These are phyloP conservation scores for Cheilosia vulpina DNA, from an alignment of 2,888 invertebrate genomes.

Conservation along the genomic window DNA sequence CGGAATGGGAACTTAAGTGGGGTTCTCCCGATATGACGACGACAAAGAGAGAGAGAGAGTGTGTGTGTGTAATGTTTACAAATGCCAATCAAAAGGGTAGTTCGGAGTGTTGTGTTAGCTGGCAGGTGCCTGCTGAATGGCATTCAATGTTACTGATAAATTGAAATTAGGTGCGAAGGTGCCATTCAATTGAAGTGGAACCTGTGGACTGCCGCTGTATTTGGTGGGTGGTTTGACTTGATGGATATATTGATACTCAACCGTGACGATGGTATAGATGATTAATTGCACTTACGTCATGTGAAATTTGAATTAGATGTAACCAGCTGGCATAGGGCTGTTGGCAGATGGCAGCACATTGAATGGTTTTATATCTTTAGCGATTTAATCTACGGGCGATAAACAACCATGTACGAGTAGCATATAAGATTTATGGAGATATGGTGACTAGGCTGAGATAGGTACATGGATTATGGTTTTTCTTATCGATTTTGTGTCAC, in stretches of 20 bases:
- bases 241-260: conserved; percentile 45
- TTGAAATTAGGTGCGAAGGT: conserved; percentile 71
- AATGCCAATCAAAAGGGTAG: background rate
- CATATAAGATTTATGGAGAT: background rate
- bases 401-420: background rate
- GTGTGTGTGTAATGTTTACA: background rate
- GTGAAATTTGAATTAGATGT: conserved; percentile 32
- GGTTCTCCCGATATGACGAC: conserved; percentile 24
- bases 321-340: conserved; percentile 16
- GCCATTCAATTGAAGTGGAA: conserved; percentile 61
- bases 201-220: conserved; percentile 34
- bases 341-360: background rate
- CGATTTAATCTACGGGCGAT: conserved; percentile 53
- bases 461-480: background rate
- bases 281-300: conserved; percentile 61
- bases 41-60: background rate
- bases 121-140: conserved; percentile 49
- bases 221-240: background rate
- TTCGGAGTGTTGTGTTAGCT: conserved; percentile 2
- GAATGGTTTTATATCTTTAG: conserved; percentile 18
- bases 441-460: background rate
- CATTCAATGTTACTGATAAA: conserved; percentile 64
- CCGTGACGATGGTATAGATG: conserved; percentile 66
- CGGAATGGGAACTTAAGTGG: background rate
- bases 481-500: background rate